phyloP scores from a whole-genome alignment of 2,888 invertebrate species.

The Philhelius pedissequus region DNA sequence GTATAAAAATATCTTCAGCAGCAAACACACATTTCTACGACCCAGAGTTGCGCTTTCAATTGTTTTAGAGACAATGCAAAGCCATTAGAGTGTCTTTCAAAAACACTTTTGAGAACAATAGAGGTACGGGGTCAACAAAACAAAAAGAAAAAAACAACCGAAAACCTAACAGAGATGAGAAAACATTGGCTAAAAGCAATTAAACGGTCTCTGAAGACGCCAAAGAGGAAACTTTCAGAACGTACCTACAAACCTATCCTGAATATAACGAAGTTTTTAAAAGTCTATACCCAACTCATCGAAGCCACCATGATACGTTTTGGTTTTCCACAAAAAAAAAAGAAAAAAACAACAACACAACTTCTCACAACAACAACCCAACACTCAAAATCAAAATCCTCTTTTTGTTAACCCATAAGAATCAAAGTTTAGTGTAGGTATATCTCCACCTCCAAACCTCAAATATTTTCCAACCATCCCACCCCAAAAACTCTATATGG shows the following conservation, averaged over 20 bases:
- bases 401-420: background rate
- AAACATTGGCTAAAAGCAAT: background rate
- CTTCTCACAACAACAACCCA: background rate
- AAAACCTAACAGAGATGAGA: background rate
- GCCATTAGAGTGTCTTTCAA: background rate
- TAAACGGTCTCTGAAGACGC: background rate
- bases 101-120: background rate
- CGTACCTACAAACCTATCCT: background rate
- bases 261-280: slow-evolving; percentile 17
- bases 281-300: slow-evolving; percentile 4
- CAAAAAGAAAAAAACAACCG: background rate
- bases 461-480: slow-evolving; percentile 8
- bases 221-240: background rate
- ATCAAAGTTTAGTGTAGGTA: background rate
- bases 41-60: background rate
- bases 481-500: background rate
- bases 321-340: slow-evolving; percentile 16
- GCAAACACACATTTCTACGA: background rate
- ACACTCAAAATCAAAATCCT: background rate
- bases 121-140: background rate
- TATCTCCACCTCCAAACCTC: background rate
- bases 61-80: background rate
- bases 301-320: slow-evolving; percentile 55
- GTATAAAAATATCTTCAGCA: too few relatives aligned
- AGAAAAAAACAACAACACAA: slow-evolving; percentile 21